phyloP scores from a whole-genome alignment of 2,888 invertebrate species.

The Melanargia galathea region DNA sequence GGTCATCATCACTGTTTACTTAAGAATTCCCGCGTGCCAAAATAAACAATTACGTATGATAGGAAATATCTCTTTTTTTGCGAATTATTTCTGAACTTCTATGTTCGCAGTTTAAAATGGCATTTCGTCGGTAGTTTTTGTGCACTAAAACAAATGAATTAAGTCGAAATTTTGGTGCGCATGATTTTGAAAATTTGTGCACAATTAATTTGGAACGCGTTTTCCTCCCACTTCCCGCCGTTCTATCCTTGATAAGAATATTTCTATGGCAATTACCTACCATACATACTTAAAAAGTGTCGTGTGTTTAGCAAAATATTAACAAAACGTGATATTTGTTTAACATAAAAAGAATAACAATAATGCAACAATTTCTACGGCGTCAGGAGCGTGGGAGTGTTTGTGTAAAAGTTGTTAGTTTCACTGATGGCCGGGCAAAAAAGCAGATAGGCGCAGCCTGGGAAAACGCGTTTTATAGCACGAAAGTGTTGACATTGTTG shows the following conservation, averaged over 20 bases:
- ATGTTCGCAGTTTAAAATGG: too few species aligned
- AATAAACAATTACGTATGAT: too few species aligned
- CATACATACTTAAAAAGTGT: neutral
- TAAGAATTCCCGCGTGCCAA: too few species aligned
- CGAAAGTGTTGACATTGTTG: conserved; percentile 56
- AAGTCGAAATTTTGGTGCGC: too few species aligned
- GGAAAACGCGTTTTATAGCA: conserved; percentile 55
- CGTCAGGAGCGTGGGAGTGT: conserved; percentile 58
- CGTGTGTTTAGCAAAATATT: neutral
- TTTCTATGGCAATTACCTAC: neutral
- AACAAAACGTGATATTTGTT: neutral
- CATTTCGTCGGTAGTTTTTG: too few species aligned
- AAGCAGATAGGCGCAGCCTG: conserved; percentile 59
- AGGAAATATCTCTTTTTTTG: too few species aligned
- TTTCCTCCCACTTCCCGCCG: too few species aligned
- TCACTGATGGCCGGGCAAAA: conserved; percentile 64
- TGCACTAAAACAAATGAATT: too few species aligned
- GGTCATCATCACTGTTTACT: too few species aligned
- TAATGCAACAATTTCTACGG: conserved; percentile 61
- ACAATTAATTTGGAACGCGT: too few species aligned
- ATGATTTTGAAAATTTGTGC: too few species aligned
- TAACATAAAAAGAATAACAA: conserved; percentile 44
- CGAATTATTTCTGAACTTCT: too few species aligned
- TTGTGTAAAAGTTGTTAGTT: conserved; percentile 60
- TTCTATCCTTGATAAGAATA: neutral